Evolutionary conservation across 1,140 invertebrate genomes (phyloP).

Genomic region (Coptotermes formosanus): DNA sequence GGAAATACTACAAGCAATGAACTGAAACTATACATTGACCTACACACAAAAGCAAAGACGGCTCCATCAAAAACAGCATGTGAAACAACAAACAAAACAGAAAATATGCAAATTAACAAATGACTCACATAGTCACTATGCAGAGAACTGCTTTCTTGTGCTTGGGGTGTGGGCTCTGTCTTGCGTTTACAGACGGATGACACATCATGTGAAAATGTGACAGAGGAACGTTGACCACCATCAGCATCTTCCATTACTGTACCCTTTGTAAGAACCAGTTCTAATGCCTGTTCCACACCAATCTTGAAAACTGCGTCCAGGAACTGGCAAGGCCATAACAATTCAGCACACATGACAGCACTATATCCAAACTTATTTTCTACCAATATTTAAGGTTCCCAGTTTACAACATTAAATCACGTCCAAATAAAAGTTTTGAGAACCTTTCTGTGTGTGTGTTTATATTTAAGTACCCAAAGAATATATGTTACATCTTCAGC

Average conservation of each 20-base stretch:
- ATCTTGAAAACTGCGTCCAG: constrained; percentile 78
- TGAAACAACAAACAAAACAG: neutral
- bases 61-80: neutral
- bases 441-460: too few relatives aligned
- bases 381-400: constrained; percentile 39
- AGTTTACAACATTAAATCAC: too few relatives aligned
- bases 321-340: constrained; percentile 57
- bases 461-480: too few relatives aligned
- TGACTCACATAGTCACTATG: constrained; percentile 27
- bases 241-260: neutral
- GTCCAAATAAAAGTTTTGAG: too few relatives aligned
- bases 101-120: neutral
- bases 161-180: neutral
- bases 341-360: constrained; percentile 32
- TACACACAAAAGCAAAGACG: neutral
- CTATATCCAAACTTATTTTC: constrained; percentile 34
- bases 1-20: too few relatives aligned
- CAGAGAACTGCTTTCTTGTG: constrained; percentile 13
- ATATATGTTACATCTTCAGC: too few relatives aligned
- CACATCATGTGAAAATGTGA: neutral
- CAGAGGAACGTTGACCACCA: neutral
- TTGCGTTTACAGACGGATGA: constrained; percentile 11
- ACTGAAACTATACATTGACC: too few relatives aligned
- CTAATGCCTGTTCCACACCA: constrained; percentile 68
- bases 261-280: constrained; percentile 46